phyloP scores from a whole-genome alignment of 2,797 vertebrate species.

The Acanthiza pusilla region DNA sequence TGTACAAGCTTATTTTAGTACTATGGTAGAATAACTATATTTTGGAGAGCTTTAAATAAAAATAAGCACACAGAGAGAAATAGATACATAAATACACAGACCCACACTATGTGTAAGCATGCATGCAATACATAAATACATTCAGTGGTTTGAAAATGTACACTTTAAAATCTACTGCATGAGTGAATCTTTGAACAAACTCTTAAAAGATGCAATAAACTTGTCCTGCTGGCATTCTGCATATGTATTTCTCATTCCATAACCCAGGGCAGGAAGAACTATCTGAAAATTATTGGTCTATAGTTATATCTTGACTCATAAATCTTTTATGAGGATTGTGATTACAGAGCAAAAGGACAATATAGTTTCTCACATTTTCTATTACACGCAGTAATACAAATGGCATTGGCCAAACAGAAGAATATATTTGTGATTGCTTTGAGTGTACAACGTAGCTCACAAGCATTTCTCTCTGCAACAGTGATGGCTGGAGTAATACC shows the following conservation, averaged over 20 bases:
- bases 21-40: background rate
- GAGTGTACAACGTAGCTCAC: background rate
- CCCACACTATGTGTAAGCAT: background rate
- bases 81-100: background rate
- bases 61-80: background rate
- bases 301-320: background rate
- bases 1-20: background rate
- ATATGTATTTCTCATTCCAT: background rate
- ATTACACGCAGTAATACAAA: background rate
- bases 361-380: background rate
- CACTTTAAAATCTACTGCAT: background rate
- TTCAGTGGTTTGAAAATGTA: background rate
- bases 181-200: background rate
- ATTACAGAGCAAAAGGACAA: background rate
- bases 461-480: background rate
- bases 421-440: background rate
- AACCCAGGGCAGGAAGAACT: background rate
- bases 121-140: background rate
- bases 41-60: background rate
- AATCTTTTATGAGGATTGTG: background rate
- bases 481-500: background rate
- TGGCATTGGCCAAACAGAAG: background rate
- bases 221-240: background rate
- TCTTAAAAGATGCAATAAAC: background rate
- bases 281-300: background rate